Conservation (phyloP, 2,113 vertebrate species). For the Ctenodactylus gundi region DNA sequence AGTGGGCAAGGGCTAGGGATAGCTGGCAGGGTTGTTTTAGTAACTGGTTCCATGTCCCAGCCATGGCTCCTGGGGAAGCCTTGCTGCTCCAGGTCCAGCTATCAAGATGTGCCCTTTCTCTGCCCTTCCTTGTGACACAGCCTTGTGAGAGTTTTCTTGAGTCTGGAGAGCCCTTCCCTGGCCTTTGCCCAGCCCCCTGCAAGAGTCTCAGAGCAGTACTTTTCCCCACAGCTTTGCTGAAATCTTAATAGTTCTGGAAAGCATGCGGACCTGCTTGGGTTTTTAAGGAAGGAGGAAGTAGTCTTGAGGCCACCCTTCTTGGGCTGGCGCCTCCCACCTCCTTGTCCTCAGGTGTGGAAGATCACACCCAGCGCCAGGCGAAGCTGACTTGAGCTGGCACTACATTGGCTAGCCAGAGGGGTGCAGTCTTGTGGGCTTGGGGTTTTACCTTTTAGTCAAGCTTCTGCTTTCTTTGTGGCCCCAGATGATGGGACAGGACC, state of each 20-base stretch:
- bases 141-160: fast-evolving
- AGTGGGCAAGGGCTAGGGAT: too few species aligned
- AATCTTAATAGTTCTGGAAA: background rate
- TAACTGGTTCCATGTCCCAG: too few species aligned
- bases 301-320: background rate
- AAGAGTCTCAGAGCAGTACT: background rate
- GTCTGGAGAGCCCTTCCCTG: too few species aligned
- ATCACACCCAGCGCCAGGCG: too few species aligned
- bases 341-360: too few species aligned
- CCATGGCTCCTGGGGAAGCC: too few species aligned
- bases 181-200: background rate
- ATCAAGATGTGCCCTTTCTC: fast-evolving
- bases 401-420: too few species aligned
- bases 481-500: slow-evolving; percentile 92
- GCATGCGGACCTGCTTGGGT: background rate
- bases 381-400: too few species aligned
- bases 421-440: background rate
- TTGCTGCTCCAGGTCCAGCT: fast-evolving
- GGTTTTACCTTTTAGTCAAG: background rate
- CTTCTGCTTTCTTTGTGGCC: background rate
- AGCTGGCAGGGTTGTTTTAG: background rate
- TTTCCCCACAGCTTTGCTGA: background rate
- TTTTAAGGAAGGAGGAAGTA: background rate
- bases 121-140: background rate
- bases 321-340: background rate